Base-by-base conservation (phyloP, 2,888 invertebrate genomes). In the Heliconius aoede region DNA sequence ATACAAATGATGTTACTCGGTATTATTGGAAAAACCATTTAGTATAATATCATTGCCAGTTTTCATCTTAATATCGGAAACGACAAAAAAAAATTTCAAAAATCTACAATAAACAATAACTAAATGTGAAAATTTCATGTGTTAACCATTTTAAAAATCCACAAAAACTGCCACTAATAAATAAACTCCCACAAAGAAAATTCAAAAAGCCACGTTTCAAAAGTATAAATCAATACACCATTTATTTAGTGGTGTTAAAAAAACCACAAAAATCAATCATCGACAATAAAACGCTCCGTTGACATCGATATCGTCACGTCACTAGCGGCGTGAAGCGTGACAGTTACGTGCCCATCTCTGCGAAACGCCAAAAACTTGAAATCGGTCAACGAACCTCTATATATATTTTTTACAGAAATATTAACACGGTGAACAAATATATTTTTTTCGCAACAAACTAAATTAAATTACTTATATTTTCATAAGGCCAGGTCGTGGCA, bases 251-350 rank as follows among this genome's bases (percentile, higher is more conserved):
- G 78, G 73, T 78, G 64, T 76, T 76, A 60, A 81, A 82, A 32
- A 84, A 84, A 82, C 82, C 82, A 76, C 82, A 84, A 81, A 87
- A 86, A 84, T 85, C 83, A 84, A 83, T 84, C 81, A 83, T 82
- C 82, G 84, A 84, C 84, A 82, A 83, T 82, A 82, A 84, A 83
- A 81, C 83, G 85, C 85, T 84, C 84, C 84, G 80, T 84, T 86
- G 83, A 83, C 81, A 82, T 82, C 88, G 84, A 89, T 90, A 91
- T 88, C 84, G 89, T 89, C 91, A 90, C 91, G 90, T 89, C 89
- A 85, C 86, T 85, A 87, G 81, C 83, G 78, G 83, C 88, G 84
- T 84, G 84, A 86, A 87, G 86, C 88, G 88, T 89, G 85, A 89
- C 83, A 80, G 84, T 84, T 88, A 90, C 90, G 89, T 90, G 89